A percentile compares a stretch with the other conserved stretches of the same genome.
Evolutionary conservation across 2,113 vertebrate species (phyloP).

Genomic region (Percina caprodes): DNA sequence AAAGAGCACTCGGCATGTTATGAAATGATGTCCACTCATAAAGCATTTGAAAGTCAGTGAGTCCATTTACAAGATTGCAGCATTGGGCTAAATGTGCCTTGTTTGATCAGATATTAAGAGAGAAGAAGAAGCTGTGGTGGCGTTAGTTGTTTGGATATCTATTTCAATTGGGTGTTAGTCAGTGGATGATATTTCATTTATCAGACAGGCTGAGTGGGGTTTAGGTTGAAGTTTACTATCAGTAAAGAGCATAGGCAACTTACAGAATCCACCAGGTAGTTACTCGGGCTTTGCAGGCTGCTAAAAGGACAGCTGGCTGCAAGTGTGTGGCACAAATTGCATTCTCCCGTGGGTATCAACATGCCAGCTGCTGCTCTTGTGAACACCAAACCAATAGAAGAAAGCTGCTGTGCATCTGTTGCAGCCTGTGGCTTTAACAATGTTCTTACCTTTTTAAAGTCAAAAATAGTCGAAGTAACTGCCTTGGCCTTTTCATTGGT

Average conservation of each 20-base stretch:
- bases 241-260: background rate
- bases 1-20: constrained; percentile 3
- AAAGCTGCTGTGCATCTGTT: constrained; percentile 49
- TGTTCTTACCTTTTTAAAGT: constrained; percentile 14
- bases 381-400: constrained; percentile 6
- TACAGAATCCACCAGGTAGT: background rate
- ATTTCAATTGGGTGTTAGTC: background rate
- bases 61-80: background rate
- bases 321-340: constrained; percentile 32
- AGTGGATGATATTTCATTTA: background rate
- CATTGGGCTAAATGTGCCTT: background rate
- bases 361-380: constrained; percentile 43
- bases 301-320: constrained; percentile 49
- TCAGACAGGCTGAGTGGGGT: background rate
- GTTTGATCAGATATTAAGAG: background rate
- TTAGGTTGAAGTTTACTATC: background rate
- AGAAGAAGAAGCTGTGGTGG: background rate
- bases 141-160: background rate
- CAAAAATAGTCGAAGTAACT: too few species aligned
- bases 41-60: background rate
- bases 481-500: constrained; percentile 34
- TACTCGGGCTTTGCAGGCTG: constrained; percentile 2
- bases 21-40: background rate
- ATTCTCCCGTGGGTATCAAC: constrained; percentile 10
- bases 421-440: constrained; percentile 36